Percentiles rank a stretch among this genome's conserved stretches.
Evolutionary conservation across 1,140 invertebrate genomes (phyloP).

Genomic region (Gonatopus flavifemur): DNA sequence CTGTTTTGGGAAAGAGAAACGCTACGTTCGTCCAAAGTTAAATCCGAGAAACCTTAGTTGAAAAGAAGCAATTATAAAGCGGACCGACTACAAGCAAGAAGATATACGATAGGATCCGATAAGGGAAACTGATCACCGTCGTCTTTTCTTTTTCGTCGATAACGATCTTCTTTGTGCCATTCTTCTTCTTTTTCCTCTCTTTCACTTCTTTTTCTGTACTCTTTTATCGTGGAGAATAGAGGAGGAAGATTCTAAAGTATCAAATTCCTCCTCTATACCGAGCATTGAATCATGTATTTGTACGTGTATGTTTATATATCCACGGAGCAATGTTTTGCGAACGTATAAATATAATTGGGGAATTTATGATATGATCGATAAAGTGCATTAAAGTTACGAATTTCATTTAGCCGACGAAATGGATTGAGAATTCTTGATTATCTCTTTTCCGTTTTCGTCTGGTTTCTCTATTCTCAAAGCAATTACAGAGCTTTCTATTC

Average conservation of each 20-base stretch:
- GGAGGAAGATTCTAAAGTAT: constrained; percentile 14
- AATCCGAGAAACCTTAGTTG: constrained; percentile 51
- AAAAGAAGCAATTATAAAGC: constrained; percentile 53
- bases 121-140: constrained; percentile 43
- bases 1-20: constrained; percentile 1
- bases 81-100: constrained; percentile 32
- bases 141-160: not conserved
- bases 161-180: constrained; percentile 9
- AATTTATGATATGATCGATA: no score
- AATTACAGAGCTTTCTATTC: constrained; percentile 31
- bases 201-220: constrained; percentile 2
- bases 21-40: constrained; percentile 34
- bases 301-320: no score
- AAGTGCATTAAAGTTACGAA: no score
- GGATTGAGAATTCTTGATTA: no score
- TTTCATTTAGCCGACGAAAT: no score
- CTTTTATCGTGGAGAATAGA: constrained; percentile 10
- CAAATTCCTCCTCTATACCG: no score
- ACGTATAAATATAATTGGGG: no score
- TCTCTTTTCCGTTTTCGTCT: constrained; percentile 10
- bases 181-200: constrained; percentile 4
- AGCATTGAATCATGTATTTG: no score
- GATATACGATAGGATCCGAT: constrained; percentile 41
- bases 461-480: constrained; percentile 1
- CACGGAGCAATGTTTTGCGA: no score